A percentile compares a stretch with the other conserved stretches of the same genome.
Evolutionary conservation across 1,140 invertebrate genomes (phyloP).

Genomic region (Nebria ingens): DNA sequence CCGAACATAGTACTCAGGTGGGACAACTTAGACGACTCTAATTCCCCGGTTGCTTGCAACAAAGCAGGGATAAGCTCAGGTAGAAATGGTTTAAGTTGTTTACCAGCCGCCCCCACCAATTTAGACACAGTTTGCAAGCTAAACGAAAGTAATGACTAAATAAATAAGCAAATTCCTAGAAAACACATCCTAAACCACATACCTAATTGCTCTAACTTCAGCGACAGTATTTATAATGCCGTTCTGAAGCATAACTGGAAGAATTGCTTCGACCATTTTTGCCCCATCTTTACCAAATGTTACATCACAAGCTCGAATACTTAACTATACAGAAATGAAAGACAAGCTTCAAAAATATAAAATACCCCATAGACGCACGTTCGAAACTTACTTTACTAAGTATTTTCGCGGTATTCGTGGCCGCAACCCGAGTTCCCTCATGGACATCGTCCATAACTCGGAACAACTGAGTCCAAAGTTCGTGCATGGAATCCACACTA

Average conservation of each 20-base stretch:
- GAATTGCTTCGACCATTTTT: conserved; percentile 59
- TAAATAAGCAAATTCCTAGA: background rate
- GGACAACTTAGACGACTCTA: conserved; percentile 68
- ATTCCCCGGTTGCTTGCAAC: conserved; percentile 70
- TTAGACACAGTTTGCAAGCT: conserved; percentile 77
- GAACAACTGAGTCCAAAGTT: conserved; percentile 75
- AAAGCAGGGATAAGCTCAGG: conserved; percentile 71
- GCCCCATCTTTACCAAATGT: conserved; percentile 69
- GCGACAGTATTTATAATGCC: conserved; percentile 68
- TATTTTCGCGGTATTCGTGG: conserved; percentile 61
- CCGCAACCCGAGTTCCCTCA: conserved; percentile 72
- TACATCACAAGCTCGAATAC: conserved; percentile 63
- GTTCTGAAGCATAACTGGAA: conserved; percentile 68
- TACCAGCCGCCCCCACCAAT: conserved; percentile 68
- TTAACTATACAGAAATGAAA: conserved; percentile 48
- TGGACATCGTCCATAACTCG: conserved; percentile 91
- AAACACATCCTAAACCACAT: conserved; percentile 17
- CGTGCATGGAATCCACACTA: conserved; percentile 45
- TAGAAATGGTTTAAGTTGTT: conserved; percentile 67
- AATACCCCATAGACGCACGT: no score
- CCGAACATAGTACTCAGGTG: conserved; percentile 66
- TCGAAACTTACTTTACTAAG: conserved; percentile 67
- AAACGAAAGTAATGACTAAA: conserved; percentile 18
- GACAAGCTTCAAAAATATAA: conserved; percentile 12
- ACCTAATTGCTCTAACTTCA: conserved; percentile 68